Percentiles rank a stretch among this genome's conserved stretches.
Conservation (phyloP, 2,888 invertebrate species). For the Podotricha telesiphe region DNA sequence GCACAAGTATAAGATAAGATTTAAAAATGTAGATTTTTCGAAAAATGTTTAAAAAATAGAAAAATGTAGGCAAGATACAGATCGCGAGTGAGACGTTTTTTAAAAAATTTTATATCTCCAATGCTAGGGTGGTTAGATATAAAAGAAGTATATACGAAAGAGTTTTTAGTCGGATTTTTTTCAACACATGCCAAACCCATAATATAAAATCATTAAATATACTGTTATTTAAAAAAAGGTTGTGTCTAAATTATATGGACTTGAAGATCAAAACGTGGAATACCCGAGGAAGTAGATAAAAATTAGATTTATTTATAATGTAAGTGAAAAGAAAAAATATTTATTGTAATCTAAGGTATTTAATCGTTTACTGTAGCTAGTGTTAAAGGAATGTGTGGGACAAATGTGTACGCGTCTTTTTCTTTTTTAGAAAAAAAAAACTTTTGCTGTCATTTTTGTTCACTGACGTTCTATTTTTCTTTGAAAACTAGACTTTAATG, state of each 20-base stretch:
- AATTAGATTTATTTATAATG: slow-evolving; percentile 78
- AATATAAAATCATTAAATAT: slow-evolving; percentile 46
- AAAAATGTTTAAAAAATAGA: slow-evolving; percentile 75
- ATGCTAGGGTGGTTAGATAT: slow-evolving; percentile 51
- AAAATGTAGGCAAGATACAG: slow-evolving; percentile 57
- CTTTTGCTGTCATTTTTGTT: slow-evolving; percentile 47
- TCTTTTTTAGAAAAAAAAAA: slow-evolving; percentile 39
- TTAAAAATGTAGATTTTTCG: slow-evolving; percentile 79
- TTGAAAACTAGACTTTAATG: slow-evolving; percentile 23
- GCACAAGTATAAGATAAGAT: slow-evolving; percentile 72
- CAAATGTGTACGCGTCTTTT: slow-evolving; percentile 41
- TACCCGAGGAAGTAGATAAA: slow-evolving; percentile 70
- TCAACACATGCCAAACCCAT: slow-evolving; percentile 72
- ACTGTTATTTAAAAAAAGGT: slow-evolving; percentile 74
- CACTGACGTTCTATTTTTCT: slow-evolving; percentile 38
- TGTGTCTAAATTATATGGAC: slow-evolving; percentile 79
- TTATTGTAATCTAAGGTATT: slow-evolving; percentile 74
- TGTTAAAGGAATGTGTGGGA: slow-evolving; percentile 50
- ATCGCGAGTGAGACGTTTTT: slow-evolving; percentile 72
- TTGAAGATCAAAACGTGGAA: slow-evolving; percentile 53
- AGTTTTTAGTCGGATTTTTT: slow-evolving; percentile 57
- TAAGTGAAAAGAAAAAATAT: slow-evolving; percentile 80
- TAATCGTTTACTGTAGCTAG: slow-evolving; percentile 79
- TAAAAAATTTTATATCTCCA: slow-evolving; percentile 69
- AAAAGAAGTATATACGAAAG: slow-evolving; percentile 50